Base-by-base conservation (phyloP, 2,888 invertebrate genomes). In the Epinotia ramella region DNA sequence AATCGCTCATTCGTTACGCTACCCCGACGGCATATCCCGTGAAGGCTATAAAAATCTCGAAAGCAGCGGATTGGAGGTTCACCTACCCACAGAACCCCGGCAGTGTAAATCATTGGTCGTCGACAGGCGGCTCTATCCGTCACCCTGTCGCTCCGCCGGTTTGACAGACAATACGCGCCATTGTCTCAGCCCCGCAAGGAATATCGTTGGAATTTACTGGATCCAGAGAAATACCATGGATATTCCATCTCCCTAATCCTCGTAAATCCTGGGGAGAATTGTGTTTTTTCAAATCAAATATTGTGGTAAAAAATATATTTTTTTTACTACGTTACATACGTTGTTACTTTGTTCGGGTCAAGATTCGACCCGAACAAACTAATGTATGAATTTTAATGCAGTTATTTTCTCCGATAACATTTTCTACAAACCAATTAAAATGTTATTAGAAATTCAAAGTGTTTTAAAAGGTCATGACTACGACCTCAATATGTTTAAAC, bases 121-220 rank as follows among this genome's bases (percentile, higher is more conserved):
- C 71, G 71, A 66, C 75, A 76, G 40, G 20, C 33, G 20, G 73
- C 49, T 73, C 76, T 76, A 76, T 72, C 76, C 72, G 76, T 76
- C 76, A 72, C 72, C 28, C 76, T 76, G 76, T 76, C 76, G 28
- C 73, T 60, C 73, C 18, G 49, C 4, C 13, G 16, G 66, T 75
- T 76, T 72, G 76, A 72, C 76, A 76, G 71, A 76, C 76, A 76
- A 76, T 76, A 72, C 71, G 69, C 63, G 16, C 70, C 73, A 40
- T 70, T 75, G 76, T 71, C 44, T 75, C 28, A 69, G 59, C 68
- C 57, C 44, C 59, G 64, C 56, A 65, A 53, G n/a, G 53, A 53
- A 53, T 59, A 60, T 60, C 75, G 60, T 64, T 65, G 59, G 49
- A 60, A 59, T 67, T 71, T 76, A 66, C 46, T 70, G 65, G 33